Base-by-base conservation (phyloP, 2,888 invertebrate genomes). In the Ophion ellenae region DNA sequence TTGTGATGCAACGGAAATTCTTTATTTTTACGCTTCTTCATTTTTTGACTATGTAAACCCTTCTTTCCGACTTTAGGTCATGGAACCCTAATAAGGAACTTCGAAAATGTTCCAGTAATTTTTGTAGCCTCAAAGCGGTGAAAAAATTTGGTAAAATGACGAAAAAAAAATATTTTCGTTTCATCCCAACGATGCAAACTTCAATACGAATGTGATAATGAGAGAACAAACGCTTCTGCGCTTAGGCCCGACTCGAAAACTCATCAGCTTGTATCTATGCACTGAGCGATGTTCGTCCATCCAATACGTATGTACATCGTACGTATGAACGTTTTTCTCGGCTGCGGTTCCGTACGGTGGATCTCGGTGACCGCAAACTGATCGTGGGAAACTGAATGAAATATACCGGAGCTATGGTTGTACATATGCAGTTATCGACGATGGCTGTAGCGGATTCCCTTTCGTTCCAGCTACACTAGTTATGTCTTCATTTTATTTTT, bases 381-480 rank as follows among this genome's bases (percentile, higher is more conserved):
- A 67, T 81, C 76, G 80, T 74, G 84, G 66, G 84, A 84, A 81
- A 70, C 32, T 71, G 32, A 40, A 78, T 47, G 57, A 64, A 47
- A 78, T 77, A 78, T 28, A 71, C 63, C 70, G 69, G 40, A 11
- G 20, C 11, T 45, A 47, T 17, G 24, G 36, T 11, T 20, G 20
- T 61, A 36, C 40, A 69, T 59, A 40, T 64, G 53, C 45, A 45
- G 53, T 40, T 47, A 66, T 47, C 66, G 75, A 81, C 40, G 70
- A 71, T 81, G 69, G 57, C 40, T 66, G 67, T 74, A 73, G 59
- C 45, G 53, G 24, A 76, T 47, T 71, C 70, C 57, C 64, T 70
- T 75, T 82, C 74, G 67, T 69, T 79, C 69, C 74, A 28, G 83
- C 78, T 40, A 69, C 61, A 75, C 74, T 69, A 70, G 74, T 83